Conservation (phyloP, 2,888 invertebrate genomes). For the Orthonychiurus folsomi region DNA sequence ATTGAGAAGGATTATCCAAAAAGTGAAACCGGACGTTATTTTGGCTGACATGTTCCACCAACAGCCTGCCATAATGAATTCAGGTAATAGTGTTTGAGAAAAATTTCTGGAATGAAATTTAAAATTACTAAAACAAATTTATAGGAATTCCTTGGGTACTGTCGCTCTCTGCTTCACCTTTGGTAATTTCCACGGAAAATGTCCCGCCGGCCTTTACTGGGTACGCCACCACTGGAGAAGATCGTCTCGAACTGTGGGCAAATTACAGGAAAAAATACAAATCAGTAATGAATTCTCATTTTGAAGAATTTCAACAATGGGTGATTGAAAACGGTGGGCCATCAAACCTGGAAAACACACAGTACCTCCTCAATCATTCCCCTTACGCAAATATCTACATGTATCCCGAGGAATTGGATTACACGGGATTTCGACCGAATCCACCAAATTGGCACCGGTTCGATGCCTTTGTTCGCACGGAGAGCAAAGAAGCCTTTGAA, state of each 20-base stretch:
- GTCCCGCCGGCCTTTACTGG: neutral
- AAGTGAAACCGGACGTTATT: neutral
- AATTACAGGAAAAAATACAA: neutral
- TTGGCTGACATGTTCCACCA: neutral
- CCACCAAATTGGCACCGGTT: neutral
- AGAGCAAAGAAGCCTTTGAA: neutral
- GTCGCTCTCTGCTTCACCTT: neutral
- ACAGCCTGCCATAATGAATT: neutral
- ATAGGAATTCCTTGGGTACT: slow-evolving; percentile 2
- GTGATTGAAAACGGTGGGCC: neutral
- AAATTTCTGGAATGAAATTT: no score
- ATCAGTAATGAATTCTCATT: neutral
- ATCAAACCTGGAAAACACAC: neutral
- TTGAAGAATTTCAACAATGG: neutral
- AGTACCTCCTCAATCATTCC: neutral
- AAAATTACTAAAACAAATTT: neutral
- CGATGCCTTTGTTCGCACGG: neutral
- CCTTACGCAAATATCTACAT: neutral
- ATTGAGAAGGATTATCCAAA: neutral
- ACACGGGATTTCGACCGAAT: neutral
- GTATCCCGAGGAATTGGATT: neutral
- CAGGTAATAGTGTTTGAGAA: no score
- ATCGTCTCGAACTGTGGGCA: neutral
- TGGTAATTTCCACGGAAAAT: neutral
- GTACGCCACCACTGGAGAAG: neutral